Evolutionary conservation across 2,113 vertebrate genomes (phyloP), one percentile per base, ranked within the genome.

Genomic region (Electrona antarctica): DNA sequence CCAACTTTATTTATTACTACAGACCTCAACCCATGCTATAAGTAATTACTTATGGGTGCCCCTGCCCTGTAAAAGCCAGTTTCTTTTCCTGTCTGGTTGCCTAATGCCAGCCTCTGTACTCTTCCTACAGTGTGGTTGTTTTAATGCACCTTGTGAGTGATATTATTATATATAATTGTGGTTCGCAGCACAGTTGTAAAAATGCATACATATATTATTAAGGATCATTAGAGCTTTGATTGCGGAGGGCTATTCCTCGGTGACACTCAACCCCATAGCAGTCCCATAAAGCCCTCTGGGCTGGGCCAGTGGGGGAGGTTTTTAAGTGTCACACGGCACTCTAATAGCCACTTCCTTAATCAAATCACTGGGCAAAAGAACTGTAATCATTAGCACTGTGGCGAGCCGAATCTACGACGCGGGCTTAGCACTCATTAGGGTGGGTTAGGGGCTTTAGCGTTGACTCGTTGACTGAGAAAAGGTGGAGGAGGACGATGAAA

Each of bases 331-430:
- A 72, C 49, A 64, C 54, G 8, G 59, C 33, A 65, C 74, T 86
- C 75, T 79, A 85, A 81, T 62, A 78, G 72, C 84, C 73, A 83
- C 63, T 80, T 85, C 71, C 76, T 85, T 78, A 75, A 89, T 90
- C 76, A 80, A 77, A 79, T 0, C 57, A 78, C 73, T 74, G 74
- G 81, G 73, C 76, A 85, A 90, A 41, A 41, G 5, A 41, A 89
- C 85, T 88, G 80, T 82, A 88, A 85, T 90, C 85, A 90, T 90
- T 90, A 90, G 82, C 69, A 69, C 64, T 64, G 78, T 59, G n/a
- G 67, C 58, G 66, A 76, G 74, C 80, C 69, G 64, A 11, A 8
- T 68, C 73, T 80, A 75, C 48, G 64, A 85, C 79, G 78, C 50
- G 49, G 80, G 67, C 75, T 80, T 84, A 55, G 79, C 85, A 76